Evolutionary conservation across 2,888 invertebrate species (phyloP), one percentile per base, ranked within the genome.

Genomic region (Polydrusus pterygomalis): DNA sequence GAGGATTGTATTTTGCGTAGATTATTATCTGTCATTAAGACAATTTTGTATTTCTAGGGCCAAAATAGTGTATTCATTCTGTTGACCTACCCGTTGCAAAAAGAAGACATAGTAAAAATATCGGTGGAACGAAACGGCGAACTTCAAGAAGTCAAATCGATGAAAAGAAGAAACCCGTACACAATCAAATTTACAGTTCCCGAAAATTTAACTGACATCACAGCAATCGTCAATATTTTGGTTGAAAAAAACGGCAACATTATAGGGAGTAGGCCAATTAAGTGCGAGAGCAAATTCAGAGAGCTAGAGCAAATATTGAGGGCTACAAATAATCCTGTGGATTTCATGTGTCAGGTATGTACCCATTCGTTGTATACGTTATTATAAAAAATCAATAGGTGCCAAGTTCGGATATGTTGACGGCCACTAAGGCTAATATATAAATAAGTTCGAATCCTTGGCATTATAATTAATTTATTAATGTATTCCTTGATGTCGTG

Each of bases 291-390:
- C 83, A 90, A 94, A 70, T 89, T 96, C 68, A 89, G 95, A 40
- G 96, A 96, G 84, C 88, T 96, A 70, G 96, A 95, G 85, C 95
- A 95, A 83, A 89, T 96, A 81, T 88, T 96, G 70, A 89, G 95
- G 45, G 92, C 93, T 6, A 92, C 93, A 71, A 94, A 95, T 81
- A 94, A 94, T 83, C 96, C 96, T 0, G 88, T 96, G 67, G 95
- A 96, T 86, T 96, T 96, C 83, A 95, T 96, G 94, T 96, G 96
- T 82, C 95, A 96, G 91, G 94, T 94, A 88, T 25, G 25, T 25
- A 25, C 25, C 25, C 5, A 25, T 3, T 25, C n/a, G n/a, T n/a
- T n/a, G n/a, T n/a, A n/a, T 25, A 25, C 2, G 25, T 25, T 25
- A 3, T 25, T 5, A 25, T n/a, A 25, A 25, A 5, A 25, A 25